Evolutionary conservation across 2,113 vertebrate species (phyloP), one percentile per base, ranked within the genome.

Genomic region (Platycercus adscitus): DNA sequence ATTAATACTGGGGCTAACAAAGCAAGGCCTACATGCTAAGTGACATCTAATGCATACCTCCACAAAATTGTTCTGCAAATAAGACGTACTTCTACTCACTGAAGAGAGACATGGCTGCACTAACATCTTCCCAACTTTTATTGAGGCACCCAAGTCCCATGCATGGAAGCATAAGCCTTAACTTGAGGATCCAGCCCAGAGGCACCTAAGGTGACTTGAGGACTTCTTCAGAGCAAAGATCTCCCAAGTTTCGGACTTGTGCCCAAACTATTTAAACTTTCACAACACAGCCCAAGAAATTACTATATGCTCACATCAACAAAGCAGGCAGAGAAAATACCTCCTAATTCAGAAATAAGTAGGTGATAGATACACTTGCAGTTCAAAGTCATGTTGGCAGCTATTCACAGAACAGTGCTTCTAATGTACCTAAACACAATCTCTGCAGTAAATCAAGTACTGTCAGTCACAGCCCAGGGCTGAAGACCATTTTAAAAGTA

Each of bases 141-240:
- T 8, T n/a, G 41, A 55, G 25, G 13, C 13, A 91, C 10, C 23
- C 71, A 39, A 91, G 39, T 37, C 21, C 44, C 28, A 25, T 1
- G 41, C 2, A 0, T 0, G 9, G 15, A 7, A 79, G 1, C 2
- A 0, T 31, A 85, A 82, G 13, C 13, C 23, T 6, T 44, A 70
- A 66, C 7, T 24, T 76, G 14, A 80, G 23, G 29, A 69, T 56
- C 23, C 6, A 15, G 18, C 29, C 52, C 44, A 79, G 39, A 71
- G 16, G 4, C 20, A 61, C 19, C 41, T 17, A 21, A 61, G 29
- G 6, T 65, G 23, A 37, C 41, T 49, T 24, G 28, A 83, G 88
- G 6, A 1, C 39, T 68, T 60, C 78, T 64, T 53, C 46, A 72
- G 41, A 46, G 47, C 11, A 89, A 81, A 75, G 16, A 23, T 69